Evolutionary conservation across 2,113 vertebrate genomes (phyloP).

Genomic region (Osmerus eperlanus): DNA sequence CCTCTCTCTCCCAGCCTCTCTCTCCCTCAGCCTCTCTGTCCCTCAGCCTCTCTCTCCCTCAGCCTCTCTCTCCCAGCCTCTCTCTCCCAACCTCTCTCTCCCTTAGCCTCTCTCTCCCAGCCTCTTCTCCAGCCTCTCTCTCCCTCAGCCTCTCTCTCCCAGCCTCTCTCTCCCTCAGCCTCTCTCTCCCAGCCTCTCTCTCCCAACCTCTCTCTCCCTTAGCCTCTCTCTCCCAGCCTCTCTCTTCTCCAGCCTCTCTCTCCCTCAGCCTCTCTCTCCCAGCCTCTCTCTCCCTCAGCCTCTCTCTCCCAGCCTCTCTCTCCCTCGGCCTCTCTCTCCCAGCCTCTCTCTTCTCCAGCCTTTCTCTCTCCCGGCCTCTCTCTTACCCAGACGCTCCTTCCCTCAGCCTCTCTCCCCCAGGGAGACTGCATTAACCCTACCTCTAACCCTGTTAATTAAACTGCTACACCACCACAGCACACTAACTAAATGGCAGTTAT

Average conservation of each 20-base stretch:
- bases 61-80: too few relatives aligned
- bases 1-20: too few relatives aligned
- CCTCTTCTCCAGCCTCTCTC: too few relatives aligned
- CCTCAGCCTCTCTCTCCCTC: too few relatives aligned
- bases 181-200: background rate
- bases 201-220: background rate
- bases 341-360: slow-evolving; percentile 23
- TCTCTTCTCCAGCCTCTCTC: too few relatives aligned
- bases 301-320: too few relatives aligned
- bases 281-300: background rate
- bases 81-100: too few relatives aligned
- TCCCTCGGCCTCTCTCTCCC: too few relatives aligned
- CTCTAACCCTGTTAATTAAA: slow-evolving; percentile 65
- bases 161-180: too few relatives aligned
- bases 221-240: too few relatives aligned
- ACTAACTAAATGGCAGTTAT: slow-evolving; percentile 59
- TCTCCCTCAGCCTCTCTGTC: too few relatives aligned
- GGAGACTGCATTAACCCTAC: slow-evolving; percentile 64
- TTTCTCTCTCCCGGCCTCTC: background rate
- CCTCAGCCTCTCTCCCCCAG: slow-evolving; percentile 27
- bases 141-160: too few relatives aligned
- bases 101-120: background rate
- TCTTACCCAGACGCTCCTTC: background rate
- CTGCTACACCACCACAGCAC: slow-evolving; percentile 31
- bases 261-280: slow-evolving; percentile 29